Base-by-base conservation (phyloP, 2,888 invertebrate genomes). In the Drymonia ruficornis region DNA sequence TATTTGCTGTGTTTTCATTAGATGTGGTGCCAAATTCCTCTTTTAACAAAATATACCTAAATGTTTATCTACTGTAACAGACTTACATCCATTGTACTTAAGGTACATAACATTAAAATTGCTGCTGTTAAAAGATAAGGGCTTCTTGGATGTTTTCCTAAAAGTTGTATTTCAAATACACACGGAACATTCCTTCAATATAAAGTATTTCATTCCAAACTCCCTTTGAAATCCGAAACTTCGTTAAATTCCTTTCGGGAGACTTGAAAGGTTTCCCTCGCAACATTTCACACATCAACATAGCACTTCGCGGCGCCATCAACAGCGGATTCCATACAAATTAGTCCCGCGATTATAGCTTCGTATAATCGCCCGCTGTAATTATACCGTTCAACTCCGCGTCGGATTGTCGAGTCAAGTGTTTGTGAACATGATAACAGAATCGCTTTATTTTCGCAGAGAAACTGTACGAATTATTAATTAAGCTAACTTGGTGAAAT, bases 391-490 rank as follows among this genome's bases (percentile, higher is more conserved):
- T 28, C 23, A 34, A 49, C 34, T 29, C 38, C 52, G 48, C 50
- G 61, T 55, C 53, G 59, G 60, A 70, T 55, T 74, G 73, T 69
- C 49, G 62, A 73, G 70, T 77, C 74, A 75, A 83, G 74, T 78
- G 80, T 81, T 83, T 74, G 72, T 70, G 64, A 75, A 80, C 72
- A 77, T 72, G 81, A 83, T 82, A 83, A 78, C 81, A 74, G 72
- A 79, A 81, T 78, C 66, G 78, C 82, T 78, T 80, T 81, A 82
- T 83, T 84, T 78, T 65, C 66, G 57, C 57, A 49, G 55, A 59
- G 63, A 68, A 77, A 80, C 76, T 74, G 69, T 63, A 70, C 67
- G 64, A 76, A 72, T 78, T 78, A 80, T 76, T 82, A 83, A 84
- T 83, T 82, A 83, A 77, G 73, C 72, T 69, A 66, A 71, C 74